Evolutionary conservation across 1,140 invertebrate species (phyloP).

Genomic region (Cyphomyrmex costatus): DNA sequence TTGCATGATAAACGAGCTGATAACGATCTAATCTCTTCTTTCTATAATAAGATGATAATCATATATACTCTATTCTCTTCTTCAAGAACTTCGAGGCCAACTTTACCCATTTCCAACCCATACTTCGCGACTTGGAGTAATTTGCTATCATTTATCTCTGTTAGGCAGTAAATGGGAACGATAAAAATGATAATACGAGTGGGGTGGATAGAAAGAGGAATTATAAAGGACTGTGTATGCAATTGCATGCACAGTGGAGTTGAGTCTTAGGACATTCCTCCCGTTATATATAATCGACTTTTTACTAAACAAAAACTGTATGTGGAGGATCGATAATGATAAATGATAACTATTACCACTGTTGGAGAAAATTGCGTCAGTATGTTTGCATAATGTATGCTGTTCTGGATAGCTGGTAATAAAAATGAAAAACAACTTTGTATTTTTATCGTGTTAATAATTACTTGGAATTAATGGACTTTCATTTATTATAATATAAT

Average conservation of each 20-base stretch:
- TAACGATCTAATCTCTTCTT: background rate
- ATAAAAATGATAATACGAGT: conserved; percentile 40
- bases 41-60: background rate
- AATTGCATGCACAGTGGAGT: background rate
- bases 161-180: background rate
- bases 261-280: conserved; percentile 28
- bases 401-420: conserved; percentile 12
- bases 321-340: conserved; percentile 39
- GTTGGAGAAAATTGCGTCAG: conserved; percentile 39
- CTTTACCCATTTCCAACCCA: background rate
- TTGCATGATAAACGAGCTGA: background rate
- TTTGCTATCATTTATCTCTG: conserved; percentile 36
- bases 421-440: background rate
- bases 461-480: background rate
- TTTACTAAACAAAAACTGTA: conserved; percentile 23
- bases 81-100: background rate
- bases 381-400: conserved; percentile 20
- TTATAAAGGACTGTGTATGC: conserved; percentile 12
- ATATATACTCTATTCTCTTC: background rate
- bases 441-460: background rate
- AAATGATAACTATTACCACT: conserved; percentile 27
- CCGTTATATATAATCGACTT: conserved; percentile 32
- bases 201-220: background rate
- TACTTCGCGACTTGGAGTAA: conserved; percentile 17
- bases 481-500: conserved; percentile 16